Evolutionary conservation across 2,797 vertebrate species (phyloP).

Genomic region (Diplodus sargus): DNA sequence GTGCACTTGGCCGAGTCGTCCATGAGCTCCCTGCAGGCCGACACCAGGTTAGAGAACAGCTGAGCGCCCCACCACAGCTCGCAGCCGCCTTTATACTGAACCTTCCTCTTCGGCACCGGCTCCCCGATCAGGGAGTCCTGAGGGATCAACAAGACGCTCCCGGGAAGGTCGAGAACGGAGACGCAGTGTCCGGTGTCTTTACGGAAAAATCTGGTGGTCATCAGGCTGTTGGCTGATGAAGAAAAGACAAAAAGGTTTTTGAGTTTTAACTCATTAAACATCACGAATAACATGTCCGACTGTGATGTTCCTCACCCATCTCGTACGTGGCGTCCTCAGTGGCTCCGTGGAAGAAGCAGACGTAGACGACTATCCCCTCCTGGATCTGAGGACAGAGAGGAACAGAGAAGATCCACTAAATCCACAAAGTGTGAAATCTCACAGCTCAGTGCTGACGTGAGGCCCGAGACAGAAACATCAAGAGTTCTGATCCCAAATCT

Average conservation of each 20-base stretch:
- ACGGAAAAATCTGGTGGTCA: slow-evolving; percentile 89
- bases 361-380: slow-evolving; percentile 89
- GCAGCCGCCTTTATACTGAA: slow-evolving; percentile 86
- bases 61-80: slow-evolving; percentile 84
- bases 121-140: slow-evolving; percentile 90
- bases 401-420: not conserved
- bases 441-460: too few relatives aligned
- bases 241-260: not conserved
- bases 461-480: too few relatives aligned
- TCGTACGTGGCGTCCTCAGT: slow-evolving; percentile 85
- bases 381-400: slow-evolving; percentile 82
- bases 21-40: slow-evolving; percentile 86
- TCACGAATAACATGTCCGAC: not conserved
- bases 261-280: not conserved
- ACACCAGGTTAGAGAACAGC: slow-evolving; percentile 87
- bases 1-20: slow-evolving; percentile 78
- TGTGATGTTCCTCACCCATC: slow-evolving; percentile 81
- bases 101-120: slow-evolving; percentile 76
- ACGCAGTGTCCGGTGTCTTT: slow-evolving; percentile 78
- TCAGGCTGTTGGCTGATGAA: slow-evolving; percentile 83
- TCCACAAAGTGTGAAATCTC: not conserved
- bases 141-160: slow-evolving; percentile 88
- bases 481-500: too few relatives aligned
- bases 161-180: slow-evolving; percentile 90
- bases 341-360: slow-evolving; percentile 92